Evolutionary conservation across 2,797 vertebrate genomes (phyloP).

Genomic region (Chrosomus eos): DNA sequence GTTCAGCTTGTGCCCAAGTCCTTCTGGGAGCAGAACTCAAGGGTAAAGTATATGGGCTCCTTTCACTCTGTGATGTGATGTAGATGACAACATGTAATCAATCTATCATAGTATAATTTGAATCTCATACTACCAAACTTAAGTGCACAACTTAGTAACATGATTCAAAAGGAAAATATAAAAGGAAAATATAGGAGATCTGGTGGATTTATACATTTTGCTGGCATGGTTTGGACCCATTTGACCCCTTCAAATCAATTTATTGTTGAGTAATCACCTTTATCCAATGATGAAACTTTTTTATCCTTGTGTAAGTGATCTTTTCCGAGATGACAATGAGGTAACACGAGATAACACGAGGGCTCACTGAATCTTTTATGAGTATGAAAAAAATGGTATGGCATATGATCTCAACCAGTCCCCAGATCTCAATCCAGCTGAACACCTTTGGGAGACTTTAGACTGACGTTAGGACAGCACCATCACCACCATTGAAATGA

Average conservation of each 20-base stretch:
- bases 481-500: neutral
- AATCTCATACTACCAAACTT: neutral
- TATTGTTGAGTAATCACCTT: no score
- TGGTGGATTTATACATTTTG: neutral
- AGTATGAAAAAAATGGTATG: neutral
- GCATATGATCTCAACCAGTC: neutral
- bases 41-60: conserved; percentile 60
- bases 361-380: no score
- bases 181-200: neutral
- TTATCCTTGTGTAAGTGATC: no score
- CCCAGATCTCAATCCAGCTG: neutral
- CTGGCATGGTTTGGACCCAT: neutral
- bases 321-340: no score
- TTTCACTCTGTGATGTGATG: neutral
- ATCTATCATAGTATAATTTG: neutral
- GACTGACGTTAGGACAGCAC: neutral
- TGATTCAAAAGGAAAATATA: neutral
- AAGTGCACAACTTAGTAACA: neutral
- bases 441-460: neutral
- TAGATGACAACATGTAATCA: neutral
- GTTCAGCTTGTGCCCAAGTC: conserved; percentile 75
- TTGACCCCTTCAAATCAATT: neutral
- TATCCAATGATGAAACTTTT: no score
- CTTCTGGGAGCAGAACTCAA: conserved; percentile 76
- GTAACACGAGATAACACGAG: no score